Conservation (phyloP, 2,888 invertebrate genomes). For the Lithophane socia region DNA sequence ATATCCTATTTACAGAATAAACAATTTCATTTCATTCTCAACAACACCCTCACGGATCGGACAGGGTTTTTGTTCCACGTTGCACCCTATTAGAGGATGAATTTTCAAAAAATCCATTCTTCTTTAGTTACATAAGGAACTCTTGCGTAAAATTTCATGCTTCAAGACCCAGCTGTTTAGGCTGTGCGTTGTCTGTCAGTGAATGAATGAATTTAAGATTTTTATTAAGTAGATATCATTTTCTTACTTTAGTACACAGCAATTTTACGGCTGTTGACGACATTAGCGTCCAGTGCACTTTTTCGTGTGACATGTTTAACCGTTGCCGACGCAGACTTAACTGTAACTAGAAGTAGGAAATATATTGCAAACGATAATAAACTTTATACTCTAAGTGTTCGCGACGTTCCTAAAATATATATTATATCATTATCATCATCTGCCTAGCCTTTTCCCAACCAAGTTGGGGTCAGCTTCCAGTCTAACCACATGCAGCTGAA, state of each 20-base stretch:
- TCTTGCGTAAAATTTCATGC: background rate
- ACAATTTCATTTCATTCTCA: no score
- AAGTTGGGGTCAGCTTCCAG: no score
- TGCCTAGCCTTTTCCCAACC: no score
- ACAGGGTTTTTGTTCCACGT: no score
- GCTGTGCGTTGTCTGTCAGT: background rate
- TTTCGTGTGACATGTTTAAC: slow-evolving; percentile 1
- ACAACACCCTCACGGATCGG: no score
- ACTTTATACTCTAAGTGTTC: no score
- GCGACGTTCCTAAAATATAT: no score
- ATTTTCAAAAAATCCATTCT: background rate
- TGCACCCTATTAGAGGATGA: background rate
- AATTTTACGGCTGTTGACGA: slow-evolving; percentile 1
- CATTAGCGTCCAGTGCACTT: slow-evolving; percentile 10
- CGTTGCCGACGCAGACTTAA: slow-evolving; percentile 15
- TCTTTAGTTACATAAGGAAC: no score
- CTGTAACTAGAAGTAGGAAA: background rate
- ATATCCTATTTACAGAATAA: no score
- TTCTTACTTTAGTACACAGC: slow-evolving; percentile 12
- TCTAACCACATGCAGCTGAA: no score
- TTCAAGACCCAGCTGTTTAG: background rate
- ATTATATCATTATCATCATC: no score
- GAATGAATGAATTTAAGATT: background rate
- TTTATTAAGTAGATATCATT: background rate
- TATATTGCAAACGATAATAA: no score